These are phyloP conservation scores for Cinara cedri DNA, from an alignment of 2,888 invertebrate species.

Conservation along the genomic window DNA sequence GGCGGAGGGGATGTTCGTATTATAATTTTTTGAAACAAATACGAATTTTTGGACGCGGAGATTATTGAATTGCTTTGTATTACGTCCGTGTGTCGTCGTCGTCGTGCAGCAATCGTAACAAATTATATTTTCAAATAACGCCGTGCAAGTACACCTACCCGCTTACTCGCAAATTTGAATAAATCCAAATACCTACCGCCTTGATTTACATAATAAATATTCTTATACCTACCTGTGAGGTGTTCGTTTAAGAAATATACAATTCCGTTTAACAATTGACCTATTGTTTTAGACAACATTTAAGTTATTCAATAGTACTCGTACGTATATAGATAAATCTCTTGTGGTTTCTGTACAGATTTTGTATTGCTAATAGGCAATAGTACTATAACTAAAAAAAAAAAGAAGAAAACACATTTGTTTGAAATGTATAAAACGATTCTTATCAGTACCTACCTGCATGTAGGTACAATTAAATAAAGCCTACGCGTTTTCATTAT, in stretches of 20 bases:
- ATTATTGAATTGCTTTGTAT: no score
- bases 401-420: neutral
- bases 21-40: no score
- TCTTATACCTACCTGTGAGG: neutral
- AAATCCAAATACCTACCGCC: neutral
- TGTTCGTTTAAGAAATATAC: neutral
- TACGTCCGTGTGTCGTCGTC: neutral
- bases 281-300: slow-evolving; percentile 21
- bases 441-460: neutral
- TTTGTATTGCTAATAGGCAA: neutral
- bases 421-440: neutral
- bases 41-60: no score
- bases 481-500: slow-evolving; percentile 26
- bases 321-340: neutral
- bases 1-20: no score
- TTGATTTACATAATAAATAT: neutral
- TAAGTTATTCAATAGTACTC: neutral
- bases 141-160: neutral
- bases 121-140: slow-evolving; percentile 10
- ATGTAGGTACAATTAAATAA: slow-evolving; percentile 17
- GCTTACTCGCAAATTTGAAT: slow-evolving; percentile 33
- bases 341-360: slow-evolving; percentile 13
- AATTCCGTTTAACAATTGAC: slow-evolving; percentile 20
- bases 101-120: neutral
- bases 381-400: neutral